Conservation (phyloP, 2,113 vertebrate species). For the Mesitornis unicolor region DNA sequence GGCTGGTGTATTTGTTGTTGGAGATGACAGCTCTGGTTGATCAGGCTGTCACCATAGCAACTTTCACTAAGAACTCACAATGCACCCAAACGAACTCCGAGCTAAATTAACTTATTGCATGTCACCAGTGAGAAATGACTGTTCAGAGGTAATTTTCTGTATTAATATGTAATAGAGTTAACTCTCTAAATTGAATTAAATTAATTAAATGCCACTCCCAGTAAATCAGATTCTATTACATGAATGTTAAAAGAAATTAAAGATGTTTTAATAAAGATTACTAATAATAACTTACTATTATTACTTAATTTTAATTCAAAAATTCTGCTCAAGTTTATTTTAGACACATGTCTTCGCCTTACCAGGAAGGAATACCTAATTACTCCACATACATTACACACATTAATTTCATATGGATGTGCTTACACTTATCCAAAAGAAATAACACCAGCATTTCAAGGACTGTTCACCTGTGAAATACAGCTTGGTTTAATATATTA, state of each 20-base stretch:
- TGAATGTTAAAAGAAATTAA: slow-evolving; percentile 72
- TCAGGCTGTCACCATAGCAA: slow-evolving; percentile 76
- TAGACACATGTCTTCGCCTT: slow-evolving; percentile 31
- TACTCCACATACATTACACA: background rate
- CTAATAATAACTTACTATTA: slow-evolving; percentile 66
- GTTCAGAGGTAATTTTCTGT: slow-evolving; percentile 69
- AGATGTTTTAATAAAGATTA: slow-evolving; percentile 72
- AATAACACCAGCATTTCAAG: background rate
- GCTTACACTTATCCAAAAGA: background rate
- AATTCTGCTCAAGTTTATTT: slow-evolving; percentile 56
- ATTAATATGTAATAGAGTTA: slow-evolving; percentile 63
- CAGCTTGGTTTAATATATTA: background rate
- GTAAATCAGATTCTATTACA: slow-evolving; percentile 70
- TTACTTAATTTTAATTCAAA: slow-evolving; percentile 68
- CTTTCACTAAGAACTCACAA: slow-evolving; percentile 57
- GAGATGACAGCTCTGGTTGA: slow-evolving; percentile 62
- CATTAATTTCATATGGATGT: background rate
- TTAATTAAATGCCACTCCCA: slow-evolving; percentile 75
- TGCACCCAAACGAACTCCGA: slow-evolving; percentile 55
- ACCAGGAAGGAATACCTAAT: slow-evolving; percentile 39
- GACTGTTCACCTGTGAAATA: background rate
- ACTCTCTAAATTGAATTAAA: slow-evolving; percentile 70
- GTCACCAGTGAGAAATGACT: slow-evolving; percentile 71
- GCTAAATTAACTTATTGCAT: slow-evolving; percentile 71
- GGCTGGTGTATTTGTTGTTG: slow-evolving; percentile 59